These are phyloP conservation scores for Elysia crispata DNA, from an alignment of 2,888 invertebrate genomes.

Conservation along the genomic window DNA sequence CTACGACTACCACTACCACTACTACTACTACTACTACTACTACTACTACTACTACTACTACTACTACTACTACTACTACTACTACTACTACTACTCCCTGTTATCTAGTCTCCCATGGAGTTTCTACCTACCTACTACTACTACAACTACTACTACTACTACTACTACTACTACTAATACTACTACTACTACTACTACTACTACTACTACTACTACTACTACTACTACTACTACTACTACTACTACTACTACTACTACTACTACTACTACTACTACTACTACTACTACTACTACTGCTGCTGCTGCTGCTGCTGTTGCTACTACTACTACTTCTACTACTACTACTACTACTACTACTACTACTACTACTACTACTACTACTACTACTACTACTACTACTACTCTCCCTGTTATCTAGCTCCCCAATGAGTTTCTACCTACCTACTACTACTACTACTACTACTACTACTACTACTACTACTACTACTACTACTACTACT, in stretches of 20 bases:
- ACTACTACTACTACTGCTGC: neutral
- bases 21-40: constrained; percentile 9
- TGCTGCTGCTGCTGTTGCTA: neutral
- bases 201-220: constrained; percentile 2
- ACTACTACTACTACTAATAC: too few species aligned
- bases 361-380: constrained; percentile 9
- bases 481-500: constrained; percentile 9
- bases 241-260: constrained; percentile 9
- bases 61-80: constrained; percentile 9
- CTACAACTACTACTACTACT: constrained; percentile 3
- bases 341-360: constrained; percentile 9
- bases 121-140: neutral
- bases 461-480: constrained; percentile 9
- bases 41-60: constrained; percentile 9
- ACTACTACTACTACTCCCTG: too few species aligned
- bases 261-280: constrained; percentile 9
- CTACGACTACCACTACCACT: too few species aligned
- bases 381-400: constrained; percentile 3
- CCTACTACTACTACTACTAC: too few species aligned
- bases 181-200: too few species aligned
- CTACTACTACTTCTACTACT: constrained; percentile 4
- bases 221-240: constrained; percentile 9
- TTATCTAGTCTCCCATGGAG: neutral
- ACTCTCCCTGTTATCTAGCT: too few species aligned
- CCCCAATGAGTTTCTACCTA: too few species aligned